A percentile compares a stretch with the other conserved stretches of the same genome.
phyloP scores from a whole-genome alignment of 2,888 invertebrate genomes.

The Danaus chrysippus region DNA sequence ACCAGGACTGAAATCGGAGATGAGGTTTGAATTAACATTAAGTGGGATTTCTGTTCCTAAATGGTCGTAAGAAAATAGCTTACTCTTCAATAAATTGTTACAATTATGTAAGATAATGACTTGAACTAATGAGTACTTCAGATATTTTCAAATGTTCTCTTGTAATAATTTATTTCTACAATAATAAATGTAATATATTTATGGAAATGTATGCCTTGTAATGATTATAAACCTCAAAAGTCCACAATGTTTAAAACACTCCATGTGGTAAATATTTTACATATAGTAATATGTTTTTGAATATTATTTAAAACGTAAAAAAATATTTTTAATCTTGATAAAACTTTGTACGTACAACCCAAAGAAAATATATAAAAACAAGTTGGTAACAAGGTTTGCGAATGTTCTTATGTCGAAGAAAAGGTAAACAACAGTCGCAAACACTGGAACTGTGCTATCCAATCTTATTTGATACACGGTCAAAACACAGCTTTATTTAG shows the following conservation, averaged over 20 bases:
- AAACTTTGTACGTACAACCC: background rate
- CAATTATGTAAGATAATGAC: constrained; percentile 1
- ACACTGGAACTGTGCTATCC: background rate
- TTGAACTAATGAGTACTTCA: background rate
- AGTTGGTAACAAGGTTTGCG: constrained; percentile 1
- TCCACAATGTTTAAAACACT: too few species aligned
- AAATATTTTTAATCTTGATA: background rate
- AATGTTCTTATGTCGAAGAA: constrained; percentile 3
- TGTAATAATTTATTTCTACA: too few species aligned
- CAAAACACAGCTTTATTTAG: background rate
- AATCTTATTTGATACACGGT: background rate
- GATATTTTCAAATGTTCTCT: background rate
- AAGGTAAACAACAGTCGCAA: constrained; percentile 2
- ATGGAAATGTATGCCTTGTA: too few species aligned
- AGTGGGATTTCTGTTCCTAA: background rate
- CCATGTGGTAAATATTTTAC: too few species aligned
- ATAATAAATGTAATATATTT: too few species aligned
- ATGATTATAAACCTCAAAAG: too few species aligned
- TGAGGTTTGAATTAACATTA: background rate
- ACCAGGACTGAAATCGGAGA: background rate
- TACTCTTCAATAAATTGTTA: background rate
- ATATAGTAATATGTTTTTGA: too few species aligned
- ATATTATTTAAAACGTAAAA: too few species aligned
- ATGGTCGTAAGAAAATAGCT: background rate
- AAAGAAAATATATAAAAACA: background rate